phyloP scores from a whole-genome alignment of 2,888 invertebrate species.

The Acanthosepion esculentum region DNA sequence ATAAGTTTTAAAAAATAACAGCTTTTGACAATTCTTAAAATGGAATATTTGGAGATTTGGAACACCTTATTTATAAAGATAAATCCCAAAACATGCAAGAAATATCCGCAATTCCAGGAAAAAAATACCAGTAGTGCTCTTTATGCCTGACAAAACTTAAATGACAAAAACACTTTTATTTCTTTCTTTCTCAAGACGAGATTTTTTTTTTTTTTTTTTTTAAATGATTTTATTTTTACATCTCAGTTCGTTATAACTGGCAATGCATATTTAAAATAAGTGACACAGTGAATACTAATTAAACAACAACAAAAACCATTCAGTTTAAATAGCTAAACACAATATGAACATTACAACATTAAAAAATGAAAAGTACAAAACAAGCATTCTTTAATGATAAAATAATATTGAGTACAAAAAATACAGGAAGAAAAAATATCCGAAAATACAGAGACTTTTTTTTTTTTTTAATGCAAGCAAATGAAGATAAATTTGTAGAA shows the following conservation, averaged over 20 bases:
- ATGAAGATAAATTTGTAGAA: neutral
- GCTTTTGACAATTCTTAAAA: no score
- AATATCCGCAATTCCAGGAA: no score
- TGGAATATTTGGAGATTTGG: no score
- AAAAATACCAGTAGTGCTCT: no score
- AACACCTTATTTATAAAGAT: no score
- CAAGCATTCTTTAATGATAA: neutral
- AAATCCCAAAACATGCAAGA: no score
- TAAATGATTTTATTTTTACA: neutral
- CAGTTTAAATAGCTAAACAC: neutral
- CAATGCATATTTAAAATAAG: neutral
- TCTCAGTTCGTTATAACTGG: neutral
- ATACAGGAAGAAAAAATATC: neutral
- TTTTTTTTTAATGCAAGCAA: conserved; percentile 1
- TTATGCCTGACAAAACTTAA: no score
- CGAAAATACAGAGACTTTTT: neutral
- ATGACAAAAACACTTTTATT: no score
- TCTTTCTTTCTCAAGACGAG: no score
- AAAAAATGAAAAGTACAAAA: neutral
- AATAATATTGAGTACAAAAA: neutral
- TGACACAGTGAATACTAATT: neutral
- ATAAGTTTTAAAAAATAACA: no score
- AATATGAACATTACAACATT: neutral
- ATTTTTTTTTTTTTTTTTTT: neutral
- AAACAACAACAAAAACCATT: neutral